Conservation (phyloP, 2,113 vertebrate species). For the Myxocyprinus asiaticus region DNA sequence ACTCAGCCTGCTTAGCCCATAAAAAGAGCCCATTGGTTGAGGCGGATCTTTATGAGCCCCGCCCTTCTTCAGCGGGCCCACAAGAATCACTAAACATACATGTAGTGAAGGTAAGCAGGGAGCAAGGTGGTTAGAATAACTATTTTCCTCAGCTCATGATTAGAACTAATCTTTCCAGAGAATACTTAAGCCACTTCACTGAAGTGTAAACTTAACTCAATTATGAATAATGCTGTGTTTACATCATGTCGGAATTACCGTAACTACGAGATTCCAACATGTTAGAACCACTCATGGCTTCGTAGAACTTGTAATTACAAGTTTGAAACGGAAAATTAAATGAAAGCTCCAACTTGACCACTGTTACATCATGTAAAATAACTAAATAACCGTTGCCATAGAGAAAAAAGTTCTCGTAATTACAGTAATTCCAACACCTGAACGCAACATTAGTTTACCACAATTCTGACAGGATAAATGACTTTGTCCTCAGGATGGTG, state of each 20-base stretch:
- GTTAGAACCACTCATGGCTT: too few relatives aligned
- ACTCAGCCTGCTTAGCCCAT: conserved; percentile 76
- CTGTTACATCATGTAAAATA: not conserved
- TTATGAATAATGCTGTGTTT: too few relatives aligned
- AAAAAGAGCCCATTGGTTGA: conserved; percentile 72
- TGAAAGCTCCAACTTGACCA: too few relatives aligned
- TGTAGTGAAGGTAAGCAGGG: conserved; percentile 81
- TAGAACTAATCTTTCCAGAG: not conserved
- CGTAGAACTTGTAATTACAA: too few relatives aligned
- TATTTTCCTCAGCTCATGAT: not conserved
- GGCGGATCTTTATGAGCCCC: conserved; percentile 73
- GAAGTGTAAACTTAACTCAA: too few relatives aligned
- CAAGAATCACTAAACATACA: conserved; percentile 73
- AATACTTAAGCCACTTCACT: not conserved
- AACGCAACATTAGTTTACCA: not conserved
- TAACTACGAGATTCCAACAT: too few relatives aligned
- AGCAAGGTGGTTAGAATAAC: not conserved
- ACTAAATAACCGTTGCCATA: too few relatives aligned
- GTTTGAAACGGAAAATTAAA: too few relatives aligned
- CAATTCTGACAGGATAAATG: not conserved
- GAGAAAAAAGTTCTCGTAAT: too few relatives aligned
- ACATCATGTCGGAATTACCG: too few relatives aligned
- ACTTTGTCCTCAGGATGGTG: conserved; percentile 81
- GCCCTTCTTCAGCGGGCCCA: conserved; percentile 75
- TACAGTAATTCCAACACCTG: too few relatives aligned